These are phyloP conservation scores for Bedellia somnulentella DNA, from an alignment of 2,888 invertebrate genomes.

Conservation along the genomic window DNA sequence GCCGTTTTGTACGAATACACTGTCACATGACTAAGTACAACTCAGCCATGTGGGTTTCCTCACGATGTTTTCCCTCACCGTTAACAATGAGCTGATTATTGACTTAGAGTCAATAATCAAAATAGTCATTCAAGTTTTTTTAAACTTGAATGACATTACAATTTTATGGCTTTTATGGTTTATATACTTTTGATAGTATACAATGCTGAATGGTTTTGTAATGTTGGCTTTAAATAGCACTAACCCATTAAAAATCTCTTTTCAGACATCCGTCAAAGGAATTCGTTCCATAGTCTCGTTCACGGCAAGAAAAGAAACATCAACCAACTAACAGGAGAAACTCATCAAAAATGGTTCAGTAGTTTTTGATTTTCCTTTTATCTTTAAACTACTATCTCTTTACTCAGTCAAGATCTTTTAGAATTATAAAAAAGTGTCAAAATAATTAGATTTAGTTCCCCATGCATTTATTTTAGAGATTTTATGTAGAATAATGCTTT, in stretches of 20 bases:
- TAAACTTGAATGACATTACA: not conserved
- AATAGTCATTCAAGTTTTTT: not conserved
- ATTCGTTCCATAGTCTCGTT: constrained; percentile 85
- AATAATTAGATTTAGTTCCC: too few species aligned
- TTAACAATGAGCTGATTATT: too few species aligned
- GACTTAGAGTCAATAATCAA: too few species aligned
- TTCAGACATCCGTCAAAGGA: constrained; percentile 84
- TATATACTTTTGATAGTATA: constrained; percentile 13
- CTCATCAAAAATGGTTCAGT: not conserved
- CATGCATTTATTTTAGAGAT: too few species aligned
- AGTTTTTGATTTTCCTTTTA: not conserved
- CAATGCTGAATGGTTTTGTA: too few species aligned
- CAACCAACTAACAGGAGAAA: constrained; percentile 19
- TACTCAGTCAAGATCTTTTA: not conserved
- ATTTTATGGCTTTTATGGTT: not conserved
- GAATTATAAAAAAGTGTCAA: constrained; percentile 1
- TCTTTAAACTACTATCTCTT: not conserved
- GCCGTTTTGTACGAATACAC: too few species aligned
- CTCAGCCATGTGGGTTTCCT: too few species aligned
- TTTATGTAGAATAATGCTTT: too few species aligned
- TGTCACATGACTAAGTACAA: too few species aligned
- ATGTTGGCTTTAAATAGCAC: too few species aligned
- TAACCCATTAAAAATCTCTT: too few species aligned
- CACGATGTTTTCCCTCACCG: too few species aligned
- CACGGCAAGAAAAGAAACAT: constrained; percentile 69